These are phyloP conservation scores for Sciurus niger DNA, from an alignment of 2,113 vertebrate species.

Conservation along the genomic window DNA sequence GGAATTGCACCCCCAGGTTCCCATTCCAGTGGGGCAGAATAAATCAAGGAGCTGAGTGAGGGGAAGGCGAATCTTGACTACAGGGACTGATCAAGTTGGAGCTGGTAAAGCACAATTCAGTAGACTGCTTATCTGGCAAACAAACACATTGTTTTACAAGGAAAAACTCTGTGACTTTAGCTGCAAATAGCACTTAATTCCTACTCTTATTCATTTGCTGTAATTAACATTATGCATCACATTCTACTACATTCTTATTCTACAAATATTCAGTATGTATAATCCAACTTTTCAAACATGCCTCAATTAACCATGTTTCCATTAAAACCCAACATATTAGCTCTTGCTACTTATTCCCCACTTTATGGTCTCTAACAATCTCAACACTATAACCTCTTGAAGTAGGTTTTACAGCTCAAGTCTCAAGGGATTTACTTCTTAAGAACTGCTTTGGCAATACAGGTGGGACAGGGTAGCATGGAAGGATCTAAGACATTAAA, in stretches of 20 bases:
- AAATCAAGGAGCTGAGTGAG: not conserved
- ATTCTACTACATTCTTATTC: not conserved
- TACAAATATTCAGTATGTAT: not conserved
- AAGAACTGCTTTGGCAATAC: not conserved
- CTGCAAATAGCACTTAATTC: conserved; percentile 31
- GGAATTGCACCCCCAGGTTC: not conserved
- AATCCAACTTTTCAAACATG: conserved; percentile 52
- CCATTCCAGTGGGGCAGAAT: not conserved
- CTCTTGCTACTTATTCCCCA: not conserved
- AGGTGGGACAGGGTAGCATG: not conserved
- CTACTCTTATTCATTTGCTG: not conserved
- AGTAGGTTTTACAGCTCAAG: not conserved
- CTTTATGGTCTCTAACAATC: not conserved
- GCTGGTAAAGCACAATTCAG: not conserved
- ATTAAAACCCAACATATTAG: not conserved
- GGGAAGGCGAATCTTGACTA: not conserved
- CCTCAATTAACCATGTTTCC: conserved; percentile 37
- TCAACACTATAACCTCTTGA: not conserved
- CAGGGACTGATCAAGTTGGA: not conserved
- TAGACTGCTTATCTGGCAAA: not conserved
- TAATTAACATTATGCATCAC: conserved; percentile 7
- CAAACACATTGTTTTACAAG: conserved; percentile 24
- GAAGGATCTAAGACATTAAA: conserved; percentile 6
- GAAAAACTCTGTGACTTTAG: conserved; percentile 29
- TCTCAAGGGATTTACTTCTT: not conserved